A percentile compares a stretch with the other conserved stretches of the same genome.
Conservation (phyloP, 2,797 vertebrate species). For the Antennarius maculatus region DNA sequence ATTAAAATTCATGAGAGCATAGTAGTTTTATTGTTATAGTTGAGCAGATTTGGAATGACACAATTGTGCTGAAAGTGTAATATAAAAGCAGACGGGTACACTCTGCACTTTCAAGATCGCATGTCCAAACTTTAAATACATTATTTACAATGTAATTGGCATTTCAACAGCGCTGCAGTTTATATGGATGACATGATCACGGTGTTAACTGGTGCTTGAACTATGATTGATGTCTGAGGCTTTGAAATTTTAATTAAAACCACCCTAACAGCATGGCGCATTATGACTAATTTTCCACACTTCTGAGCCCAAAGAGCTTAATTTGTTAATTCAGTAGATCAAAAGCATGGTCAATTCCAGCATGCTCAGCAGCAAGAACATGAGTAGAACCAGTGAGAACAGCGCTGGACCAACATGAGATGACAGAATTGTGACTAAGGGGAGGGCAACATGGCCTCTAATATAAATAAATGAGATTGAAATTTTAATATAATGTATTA, state of each 20-base stretch:
- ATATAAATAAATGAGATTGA: too few relatives aligned
- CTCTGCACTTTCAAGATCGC: slow-evolving; percentile 14
- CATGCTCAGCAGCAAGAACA: slow-evolving; percentile 19
- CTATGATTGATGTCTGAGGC: slow-evolving; percentile 55
- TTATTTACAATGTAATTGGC: slow-evolving; percentile 50
- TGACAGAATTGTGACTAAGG: slow-evolving; percentile 41
- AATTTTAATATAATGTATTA: too few relatives aligned
- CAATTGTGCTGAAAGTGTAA: slow-evolving; percentile 6
- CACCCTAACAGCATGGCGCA: slow-evolving; percentile 57
- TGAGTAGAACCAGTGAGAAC: slow-evolving; percentile 33
- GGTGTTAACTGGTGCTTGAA: slow-evolving; percentile 53
- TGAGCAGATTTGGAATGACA: slow-evolving; percentile 35
- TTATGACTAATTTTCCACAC: slow-evolving; percentile 66
- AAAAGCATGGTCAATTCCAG: slow-evolving; percentile 45
- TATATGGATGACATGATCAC: slow-evolving; percentile 54
- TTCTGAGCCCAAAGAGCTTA: slow-evolving; percentile 51
- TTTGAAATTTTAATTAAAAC: slow-evolving; percentile 71
- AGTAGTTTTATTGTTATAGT: slow-evolving; percentile 46
- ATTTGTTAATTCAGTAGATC: slow-evolving; percentile 63
- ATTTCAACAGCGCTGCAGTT: slow-evolving; percentile 29
- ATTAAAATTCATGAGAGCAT: slow-evolving; percentile 58
- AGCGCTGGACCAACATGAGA: slow-evolving; percentile 17
- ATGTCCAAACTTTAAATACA: slow-evolving; percentile 38
- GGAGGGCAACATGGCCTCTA: too few relatives aligned
- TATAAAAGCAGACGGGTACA: slow-evolving; percentile 8